Base-by-base conservation (phyloP, 1,140 invertebrate species). In the Nixonia krombeini region DNA sequence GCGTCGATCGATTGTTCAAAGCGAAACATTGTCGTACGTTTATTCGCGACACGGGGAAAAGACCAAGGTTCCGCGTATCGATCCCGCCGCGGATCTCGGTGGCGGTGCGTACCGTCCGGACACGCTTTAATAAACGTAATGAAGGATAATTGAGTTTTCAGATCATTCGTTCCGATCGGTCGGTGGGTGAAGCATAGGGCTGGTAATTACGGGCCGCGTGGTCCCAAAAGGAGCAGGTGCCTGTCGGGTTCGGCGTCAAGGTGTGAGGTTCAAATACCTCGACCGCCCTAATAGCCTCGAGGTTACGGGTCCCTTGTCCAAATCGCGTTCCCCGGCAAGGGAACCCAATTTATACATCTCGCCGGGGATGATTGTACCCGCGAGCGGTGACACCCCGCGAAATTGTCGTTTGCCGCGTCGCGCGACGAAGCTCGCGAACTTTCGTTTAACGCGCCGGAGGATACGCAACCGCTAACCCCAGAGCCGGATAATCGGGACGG, bases 201-300 rank as follows among this genome's bases (percentile, higher is more conserved):
- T 71, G 72, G 74, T 38, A 83, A 83, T 83, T 83, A 83, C 73
- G 79, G 79, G 80, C 79, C 81, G 79, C 81, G 78, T 79, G 80
- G 76, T 82, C 72, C 79, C 78, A 77, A 83, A n/a, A 83, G 80
- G 79, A 79, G 79, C 81, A 83, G 81, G 81, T 83, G 81, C 76
- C 76, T 81, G 75, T 82, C 73, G 76, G 76, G 74, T 73, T 71
- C 70, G 59, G 59, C 70, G 81, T 83, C 80, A 76, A 83, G 76
- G 81, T 82, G 81, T 83, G 81, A 83, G 81, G 81, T 82, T 83
- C 77, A 81, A 83, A 83, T 83, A 79, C 76, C 79, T 77, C 77
- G n/a, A n/a, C n/a, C 79, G 79, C 79, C 79, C 79, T 81, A 81
- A 82, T 82, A 80, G 79, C 78, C 77, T 70, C 66, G 74, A 80